phyloP scores from a whole-genome alignment of 2,888 invertebrate genomes.

The Torymus aiolomorphi region DNA sequence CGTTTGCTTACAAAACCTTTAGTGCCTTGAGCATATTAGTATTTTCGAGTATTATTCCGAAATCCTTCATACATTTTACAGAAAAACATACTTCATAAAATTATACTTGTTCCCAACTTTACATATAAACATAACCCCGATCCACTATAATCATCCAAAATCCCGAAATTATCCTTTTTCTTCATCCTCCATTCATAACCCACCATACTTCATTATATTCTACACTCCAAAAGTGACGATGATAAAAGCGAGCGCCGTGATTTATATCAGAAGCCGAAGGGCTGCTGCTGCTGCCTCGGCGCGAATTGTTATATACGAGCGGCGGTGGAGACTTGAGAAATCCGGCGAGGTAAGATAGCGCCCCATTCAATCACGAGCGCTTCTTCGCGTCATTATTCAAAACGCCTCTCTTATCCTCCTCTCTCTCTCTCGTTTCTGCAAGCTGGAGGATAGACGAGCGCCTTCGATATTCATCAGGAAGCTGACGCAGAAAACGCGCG shows the following conservation, averaged over 20 bases:
- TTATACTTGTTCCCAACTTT: no score
- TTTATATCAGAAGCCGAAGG: conserved; percentile 47
- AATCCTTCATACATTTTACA: no score
- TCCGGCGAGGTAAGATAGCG: conserved; percentile 56
- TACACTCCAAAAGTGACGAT: conserved; percentile 35
- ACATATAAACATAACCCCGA: no score
- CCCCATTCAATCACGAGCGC: conserved; percentile 57
- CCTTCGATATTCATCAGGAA: conserved; percentile 56
- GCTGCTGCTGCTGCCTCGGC: neutral
- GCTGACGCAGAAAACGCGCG: conserved; percentile 52
- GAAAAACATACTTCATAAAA: no score
- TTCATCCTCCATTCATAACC: no score
- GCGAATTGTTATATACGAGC: conserved; percentile 43
- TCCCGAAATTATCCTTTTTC: no score
- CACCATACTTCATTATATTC: no score
- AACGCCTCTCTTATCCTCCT: conserved; percentile 50
- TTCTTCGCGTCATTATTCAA: conserved; percentile 59
- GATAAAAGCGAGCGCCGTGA: conserved; percentile 46
- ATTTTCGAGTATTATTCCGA: no score
- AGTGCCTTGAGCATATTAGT: no score
- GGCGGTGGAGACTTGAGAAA: conserved; percentile 54
- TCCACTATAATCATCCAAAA: no score
- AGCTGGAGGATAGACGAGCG: neutral
- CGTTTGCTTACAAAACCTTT: no score
- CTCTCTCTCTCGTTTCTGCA: neutral